phyloP scores from a whole-genome alignment of 2,797 vertebrate species.

The Gambusia yucatana region DNA sequence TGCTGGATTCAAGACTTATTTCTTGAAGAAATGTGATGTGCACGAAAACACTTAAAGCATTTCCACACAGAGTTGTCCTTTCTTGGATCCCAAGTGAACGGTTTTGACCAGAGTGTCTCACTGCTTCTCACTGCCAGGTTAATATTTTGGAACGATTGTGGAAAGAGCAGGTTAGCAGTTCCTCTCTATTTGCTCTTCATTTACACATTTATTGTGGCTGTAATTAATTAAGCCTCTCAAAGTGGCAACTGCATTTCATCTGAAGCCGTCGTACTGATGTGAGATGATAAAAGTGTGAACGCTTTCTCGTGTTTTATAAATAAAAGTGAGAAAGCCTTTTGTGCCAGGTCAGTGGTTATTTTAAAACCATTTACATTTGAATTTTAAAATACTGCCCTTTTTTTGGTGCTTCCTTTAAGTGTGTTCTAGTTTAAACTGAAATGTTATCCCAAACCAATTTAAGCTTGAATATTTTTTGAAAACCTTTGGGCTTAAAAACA shows the following conservation, averaged over 20 bases:
- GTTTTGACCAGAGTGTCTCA: conserved; percentile 4
- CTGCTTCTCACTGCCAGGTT: conserved; percentile 7
- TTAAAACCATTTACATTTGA: background rate
- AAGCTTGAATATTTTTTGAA: background rate
- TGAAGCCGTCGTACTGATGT: background rate
- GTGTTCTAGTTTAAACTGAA: background rate
- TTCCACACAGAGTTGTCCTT: background rate
- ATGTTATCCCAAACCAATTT: background rate
- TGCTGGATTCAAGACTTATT: no score
- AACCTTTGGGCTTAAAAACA: background rate
- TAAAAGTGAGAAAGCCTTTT: background rate
- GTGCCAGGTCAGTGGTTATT: background rate
- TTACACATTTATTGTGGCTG: conserved; percentile 10
- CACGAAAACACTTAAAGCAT: no score
- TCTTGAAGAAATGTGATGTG: no score
- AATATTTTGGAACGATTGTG: background rate
- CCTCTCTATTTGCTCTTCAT: conserved; percentile 6
- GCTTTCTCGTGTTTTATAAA: background rate
- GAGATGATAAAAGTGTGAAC: background rate
- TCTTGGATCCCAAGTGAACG: background rate
- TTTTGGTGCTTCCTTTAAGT: background rate
- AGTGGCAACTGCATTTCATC: background rate
- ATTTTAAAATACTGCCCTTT: background rate
- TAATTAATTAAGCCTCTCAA: conserved; percentile 19
- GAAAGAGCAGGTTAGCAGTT: background rate